Conservation (phyloP, 2,113 vertebrate genomes). For the Cephalopterus ornatus region DNA sequence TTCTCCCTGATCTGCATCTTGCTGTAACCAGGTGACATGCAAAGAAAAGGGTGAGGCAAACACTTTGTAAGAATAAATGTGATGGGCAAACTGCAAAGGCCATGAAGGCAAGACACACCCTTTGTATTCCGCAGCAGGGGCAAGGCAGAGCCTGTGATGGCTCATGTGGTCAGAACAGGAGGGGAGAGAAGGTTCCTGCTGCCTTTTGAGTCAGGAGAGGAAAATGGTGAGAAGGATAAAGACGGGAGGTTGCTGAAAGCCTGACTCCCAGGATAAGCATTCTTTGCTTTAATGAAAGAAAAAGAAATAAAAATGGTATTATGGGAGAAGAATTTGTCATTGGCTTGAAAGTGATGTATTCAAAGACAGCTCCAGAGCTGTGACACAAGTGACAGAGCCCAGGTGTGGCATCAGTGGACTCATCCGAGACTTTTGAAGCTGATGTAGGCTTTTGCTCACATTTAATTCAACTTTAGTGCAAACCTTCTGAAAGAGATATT, state of each 20-base stretch:
- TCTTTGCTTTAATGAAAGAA: not conserved
- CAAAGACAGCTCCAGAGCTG: not conserved
- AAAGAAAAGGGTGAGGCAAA: not conserved
- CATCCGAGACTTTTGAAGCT: not conserved
- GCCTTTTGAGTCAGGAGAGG: not conserved
- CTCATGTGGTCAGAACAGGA: not conserved
- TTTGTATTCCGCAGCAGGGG: not conserved
- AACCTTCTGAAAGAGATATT: not conserved
- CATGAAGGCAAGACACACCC: not conserved
- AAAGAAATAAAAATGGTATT: not conserved
- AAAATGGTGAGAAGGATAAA: not conserved
- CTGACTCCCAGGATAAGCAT: not conserved
- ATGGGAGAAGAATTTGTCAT: not conserved
- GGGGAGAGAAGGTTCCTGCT: not conserved
- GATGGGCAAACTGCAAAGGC: not conserved
- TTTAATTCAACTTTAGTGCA: not conserved
- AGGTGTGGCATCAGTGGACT: not conserved
- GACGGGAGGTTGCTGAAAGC: not conserved
- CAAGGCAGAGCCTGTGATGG: not conserved
- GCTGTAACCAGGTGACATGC: not conserved
- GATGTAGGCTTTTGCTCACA: not conserved
- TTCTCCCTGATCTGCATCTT: not conserved
- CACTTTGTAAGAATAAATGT: not conserved
- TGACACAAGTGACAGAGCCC: not conserved
- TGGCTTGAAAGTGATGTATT: not conserved